Evolutionary conservation across 2,797 vertebrate species (phyloP), one percentile per base, ranked within the genome.

Genomic region (Garrulus glandarius): DNA sequence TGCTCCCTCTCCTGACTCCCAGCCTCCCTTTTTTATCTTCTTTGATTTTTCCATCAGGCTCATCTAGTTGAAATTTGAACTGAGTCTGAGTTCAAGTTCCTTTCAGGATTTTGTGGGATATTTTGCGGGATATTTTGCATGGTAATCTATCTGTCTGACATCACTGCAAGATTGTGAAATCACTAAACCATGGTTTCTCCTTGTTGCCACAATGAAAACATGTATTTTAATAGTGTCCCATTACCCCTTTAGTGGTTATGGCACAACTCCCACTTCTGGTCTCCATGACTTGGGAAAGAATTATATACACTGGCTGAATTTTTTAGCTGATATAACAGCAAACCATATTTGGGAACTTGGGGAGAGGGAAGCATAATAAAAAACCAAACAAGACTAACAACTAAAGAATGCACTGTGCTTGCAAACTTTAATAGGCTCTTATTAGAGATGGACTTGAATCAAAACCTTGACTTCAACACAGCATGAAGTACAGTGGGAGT

Each of bases 11-110:
- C 37, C n/a, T 29, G 17, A 30, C 43, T 43, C 27, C 5, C 22
- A 72, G 8, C 16, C 13, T 70, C 23, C 13, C 3, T 44, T 89
- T 87, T 84, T 81, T 32, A 43, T 49, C 46, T 84, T 88, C 43
- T 93, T 91, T 69, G 23, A 76, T 70, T 93, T 92, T 95, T 93
- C 85, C 59, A 86, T 63, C 52, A 93, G 59, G 55, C 59, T 86
- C 34, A 76, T 82, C 29, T 46, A n/a, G 23, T 24, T 79, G 77
- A 83, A 90, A 88, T 88, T 82, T 76, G 72, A 95, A 57, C 80
- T 36, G 50, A 71, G 24, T 63, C 36, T 78, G 59, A 84, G 68
- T 92, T 92, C 43, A 74, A 84, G 70, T 13, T 63, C 9, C 30
- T 90, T 84, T 93, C 49, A 72, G 41, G 47, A 72, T 92, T 92